Conservation (phyloP, 2,113 vertebrate genomes). For the Acanthisitta chloris region DNA sequence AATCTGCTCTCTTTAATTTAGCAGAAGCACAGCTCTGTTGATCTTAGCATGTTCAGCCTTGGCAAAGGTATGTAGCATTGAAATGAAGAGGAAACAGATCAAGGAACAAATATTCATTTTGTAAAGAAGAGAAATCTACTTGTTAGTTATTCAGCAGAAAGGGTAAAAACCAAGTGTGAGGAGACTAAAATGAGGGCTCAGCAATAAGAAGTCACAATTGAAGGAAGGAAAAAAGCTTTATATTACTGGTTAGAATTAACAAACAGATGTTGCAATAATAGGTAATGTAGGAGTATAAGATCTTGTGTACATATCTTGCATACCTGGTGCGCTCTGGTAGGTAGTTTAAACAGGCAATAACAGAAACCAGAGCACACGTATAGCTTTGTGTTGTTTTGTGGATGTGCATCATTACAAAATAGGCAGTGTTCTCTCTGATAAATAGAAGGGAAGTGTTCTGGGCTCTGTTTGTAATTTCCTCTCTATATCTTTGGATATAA, state of each 20-base stretch:
- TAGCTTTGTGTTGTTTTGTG: not conserved
- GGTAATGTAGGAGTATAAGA: not conserved
- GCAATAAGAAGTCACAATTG: not conserved
- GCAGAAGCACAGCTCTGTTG: not conserved
- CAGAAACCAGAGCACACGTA: not conserved
- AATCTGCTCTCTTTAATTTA: not conserved
- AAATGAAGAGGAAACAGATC: not conserved
- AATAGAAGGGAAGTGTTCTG: not conserved
- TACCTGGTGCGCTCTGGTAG: not conserved
- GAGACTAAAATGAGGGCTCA: not conserved
- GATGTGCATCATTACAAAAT: not conserved
- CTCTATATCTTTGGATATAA: not conserved
- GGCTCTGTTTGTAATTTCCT: not conserved
- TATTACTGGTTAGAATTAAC: not conserved
- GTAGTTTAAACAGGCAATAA: not conserved
- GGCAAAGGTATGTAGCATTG: not conserved
- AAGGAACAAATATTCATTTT: not conserved
- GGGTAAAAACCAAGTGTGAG: not conserved
- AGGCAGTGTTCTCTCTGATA: not conserved
- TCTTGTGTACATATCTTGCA: not conserved
- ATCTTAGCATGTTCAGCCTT: not conserved
- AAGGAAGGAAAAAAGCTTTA: not conserved
- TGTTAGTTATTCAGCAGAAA: not conserved
- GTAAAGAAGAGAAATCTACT: not conserved
- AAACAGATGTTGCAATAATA: not conserved